Evolutionary conservation across 2,888 invertebrate species (phyloP).

Genomic region (Acronicta alni): DNA sequence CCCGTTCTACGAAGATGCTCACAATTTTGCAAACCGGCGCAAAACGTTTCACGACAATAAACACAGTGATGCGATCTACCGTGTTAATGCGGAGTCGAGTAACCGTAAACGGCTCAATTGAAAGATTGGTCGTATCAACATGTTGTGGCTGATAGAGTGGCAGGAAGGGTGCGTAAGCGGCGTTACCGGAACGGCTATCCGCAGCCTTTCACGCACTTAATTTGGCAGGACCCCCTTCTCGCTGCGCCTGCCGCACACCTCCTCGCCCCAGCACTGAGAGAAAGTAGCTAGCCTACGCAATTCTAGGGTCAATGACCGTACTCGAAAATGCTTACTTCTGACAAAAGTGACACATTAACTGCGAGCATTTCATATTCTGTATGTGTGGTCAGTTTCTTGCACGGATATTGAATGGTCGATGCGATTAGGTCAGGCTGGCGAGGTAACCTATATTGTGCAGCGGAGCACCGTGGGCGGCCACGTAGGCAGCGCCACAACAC

Average conservation of each 20-base stretch:
- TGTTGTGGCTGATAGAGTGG: slow-evolving; percentile 54
- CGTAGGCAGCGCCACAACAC: slow-evolving; percentile 56
- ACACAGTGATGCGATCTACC: slow-evolving; percentile 39
- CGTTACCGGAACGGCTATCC: slow-evolving; percentile 75
- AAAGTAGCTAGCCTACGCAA: slow-evolving; percentile 89
- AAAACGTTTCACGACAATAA: slow-evolving; percentile 59
- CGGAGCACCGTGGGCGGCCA: slow-evolving; percentile 57
- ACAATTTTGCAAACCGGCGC: slow-evolving; percentile 63
- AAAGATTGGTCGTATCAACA: slow-evolving; percentile 44
- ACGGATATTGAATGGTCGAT: slow-evolving; percentile 77
- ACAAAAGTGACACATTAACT: slow-evolving; percentile 88
- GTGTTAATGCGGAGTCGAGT: slow-evolving; percentile 36
- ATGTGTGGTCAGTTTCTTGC: slow-evolving; percentile 86
- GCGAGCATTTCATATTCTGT: slow-evolving; percentile 86
- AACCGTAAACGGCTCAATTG: slow-evolving; percentile 51
- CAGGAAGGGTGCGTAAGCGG: slow-evolving; percentile 62
- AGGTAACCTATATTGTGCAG: slow-evolving; percentile 66
- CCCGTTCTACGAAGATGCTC: slow-evolving; percentile 69
- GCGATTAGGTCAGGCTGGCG: slow-evolving; percentile 76
- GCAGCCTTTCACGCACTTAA: slow-evolving; percentile 88
- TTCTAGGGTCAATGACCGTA: slow-evolving; percentile 87
- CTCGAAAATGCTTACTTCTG: slow-evolving; percentile 87
- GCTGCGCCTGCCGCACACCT: slow-evolving; percentile 71
- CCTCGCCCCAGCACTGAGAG: slow-evolving; percentile 80
- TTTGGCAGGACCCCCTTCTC: slow-evolving; percentile 87